These are phyloP conservation scores for Heterotilapia buettikoferi DNA, from an alignment of 2,113 vertebrate genomes.

Conservation along the genomic window DNA sequence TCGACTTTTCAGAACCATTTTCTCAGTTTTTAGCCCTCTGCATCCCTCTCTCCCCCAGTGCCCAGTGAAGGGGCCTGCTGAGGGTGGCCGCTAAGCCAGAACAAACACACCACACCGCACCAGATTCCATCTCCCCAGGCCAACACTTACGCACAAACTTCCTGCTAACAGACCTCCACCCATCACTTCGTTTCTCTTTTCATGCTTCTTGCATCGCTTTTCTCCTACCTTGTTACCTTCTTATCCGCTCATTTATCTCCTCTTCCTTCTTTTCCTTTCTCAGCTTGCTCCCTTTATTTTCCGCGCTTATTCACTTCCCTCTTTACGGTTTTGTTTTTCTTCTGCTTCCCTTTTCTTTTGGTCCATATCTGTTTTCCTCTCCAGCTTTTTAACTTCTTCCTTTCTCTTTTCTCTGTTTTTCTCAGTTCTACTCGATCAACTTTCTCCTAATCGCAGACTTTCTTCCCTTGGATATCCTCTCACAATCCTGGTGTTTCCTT, in stretches of 20 bases:
- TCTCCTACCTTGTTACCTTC: neutral
- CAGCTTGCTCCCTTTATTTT: neutral
- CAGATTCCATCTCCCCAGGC: constrained; percentile 57
- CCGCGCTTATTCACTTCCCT: neutral
- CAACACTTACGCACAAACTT: constrained; percentile 55
- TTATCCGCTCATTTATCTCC: neutral
- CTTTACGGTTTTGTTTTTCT: neutral
- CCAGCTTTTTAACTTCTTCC: neutral
- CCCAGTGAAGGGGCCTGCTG: constrained; percentile 23
- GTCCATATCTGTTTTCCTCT: neutral
- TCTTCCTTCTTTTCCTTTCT: neutral
- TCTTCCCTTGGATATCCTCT: neutral
- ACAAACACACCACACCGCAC: constrained; percentile 45
- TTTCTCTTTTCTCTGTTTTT: neutral
- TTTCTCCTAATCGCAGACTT: neutral
- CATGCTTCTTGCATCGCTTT: neutral
- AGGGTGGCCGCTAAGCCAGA: constrained; percentile 35
- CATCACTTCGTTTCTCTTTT: neutral
- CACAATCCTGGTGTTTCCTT: constrained; percentile 3
- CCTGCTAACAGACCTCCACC: constrained; percentile 52
- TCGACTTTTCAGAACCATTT: neutral
- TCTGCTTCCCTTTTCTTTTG: neutral
- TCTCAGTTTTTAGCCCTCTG: neutral
- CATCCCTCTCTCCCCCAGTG: neutral
- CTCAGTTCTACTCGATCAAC: neutral